Percentiles rank a stretch among this genome's conserved stretches.
Evolutionary conservation across 2,888 invertebrate genomes (phyloP).

Genomic region (Anaspis maculata): DNA sequence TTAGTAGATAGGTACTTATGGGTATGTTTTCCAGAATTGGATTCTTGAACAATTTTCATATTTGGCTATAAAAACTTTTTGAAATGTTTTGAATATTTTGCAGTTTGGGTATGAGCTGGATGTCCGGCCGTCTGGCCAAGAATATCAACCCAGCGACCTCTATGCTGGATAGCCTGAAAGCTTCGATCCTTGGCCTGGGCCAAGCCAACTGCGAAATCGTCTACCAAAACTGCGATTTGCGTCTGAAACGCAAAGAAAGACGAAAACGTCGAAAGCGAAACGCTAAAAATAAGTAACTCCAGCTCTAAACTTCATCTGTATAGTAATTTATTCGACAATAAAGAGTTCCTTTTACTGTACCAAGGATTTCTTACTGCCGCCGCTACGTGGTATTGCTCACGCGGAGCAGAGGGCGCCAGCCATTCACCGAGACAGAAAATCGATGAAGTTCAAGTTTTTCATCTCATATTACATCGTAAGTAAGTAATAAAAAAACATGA

Average conservation of each 20-base stretch:
- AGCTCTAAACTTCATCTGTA: not conserved
- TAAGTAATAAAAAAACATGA: no score
- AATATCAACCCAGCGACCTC: constrained; percentile 40
- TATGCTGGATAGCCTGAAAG: constrained; percentile 54
- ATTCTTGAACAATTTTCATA: no score
- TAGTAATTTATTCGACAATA: no score
- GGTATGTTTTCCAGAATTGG: no score
- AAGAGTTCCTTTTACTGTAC: no score
- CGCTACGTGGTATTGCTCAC: not conserved
- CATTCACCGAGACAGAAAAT: not conserved
- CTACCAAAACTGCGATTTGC: constrained; percentile 51
- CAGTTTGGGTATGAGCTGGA: constrained; percentile 71
- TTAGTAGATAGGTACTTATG: no score
- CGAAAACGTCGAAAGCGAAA: constrained; percentile 26
- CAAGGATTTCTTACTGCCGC: no score
- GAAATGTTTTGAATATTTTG: constrained; percentile 17
- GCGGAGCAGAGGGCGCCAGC: not conserved
- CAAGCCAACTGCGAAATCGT: constrained; percentile 55
- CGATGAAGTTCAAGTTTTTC: not conserved
- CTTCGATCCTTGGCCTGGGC: constrained; percentile 60
- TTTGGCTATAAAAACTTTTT: not conserved
- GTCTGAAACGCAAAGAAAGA: constrained; percentile 35
- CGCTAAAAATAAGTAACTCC: not conserved
- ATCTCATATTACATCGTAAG: no score
- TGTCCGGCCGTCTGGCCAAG: constrained; percentile 48